A percentile compares a stretch with the other conserved stretches of the same genome.
Evolutionary conservation across 2,113 vertebrate genomes (phyloP).

Genomic region (Trichechus manatus): DNA sequence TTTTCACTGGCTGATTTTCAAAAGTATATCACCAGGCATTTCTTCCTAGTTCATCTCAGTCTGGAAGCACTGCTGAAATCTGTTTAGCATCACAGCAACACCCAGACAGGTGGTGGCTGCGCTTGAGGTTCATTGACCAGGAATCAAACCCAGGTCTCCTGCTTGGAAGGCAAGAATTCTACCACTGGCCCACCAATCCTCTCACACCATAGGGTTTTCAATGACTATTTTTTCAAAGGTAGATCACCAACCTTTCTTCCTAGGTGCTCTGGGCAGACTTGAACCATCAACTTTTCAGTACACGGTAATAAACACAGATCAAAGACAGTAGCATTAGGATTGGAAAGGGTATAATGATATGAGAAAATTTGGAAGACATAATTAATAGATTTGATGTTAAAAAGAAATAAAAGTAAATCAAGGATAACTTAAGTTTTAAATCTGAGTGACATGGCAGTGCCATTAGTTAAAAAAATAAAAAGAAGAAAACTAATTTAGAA

Average conservation of each 20-base stretch:
- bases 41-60: background rate
- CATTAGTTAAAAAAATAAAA: background rate
- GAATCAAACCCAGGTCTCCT: background rate
- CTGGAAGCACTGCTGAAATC: background rate
- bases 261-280: background rate
- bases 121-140: background rate
- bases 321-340: background rate
- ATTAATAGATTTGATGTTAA: background rate
- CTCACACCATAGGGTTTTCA: background rate
- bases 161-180: background rate
- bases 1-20: background rate
- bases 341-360: background rate
- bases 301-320: background rate
- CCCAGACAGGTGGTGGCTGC: background rate
- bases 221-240: background rate
- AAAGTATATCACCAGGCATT: background rate
- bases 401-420: slow-evolving; percentile 26
- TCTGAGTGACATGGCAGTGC: background rate
- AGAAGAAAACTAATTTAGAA: background rate
- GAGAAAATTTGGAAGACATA: background rate
- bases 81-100: background rate
- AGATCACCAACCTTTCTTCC: background rate
- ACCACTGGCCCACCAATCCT: background rate
- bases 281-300: background rate
- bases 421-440: background rate